Evolutionary conservation across 1,140 invertebrate species (phyloP), one percentile per base, ranked within the genome.

Genomic region (Tribolium madens): DNA sequence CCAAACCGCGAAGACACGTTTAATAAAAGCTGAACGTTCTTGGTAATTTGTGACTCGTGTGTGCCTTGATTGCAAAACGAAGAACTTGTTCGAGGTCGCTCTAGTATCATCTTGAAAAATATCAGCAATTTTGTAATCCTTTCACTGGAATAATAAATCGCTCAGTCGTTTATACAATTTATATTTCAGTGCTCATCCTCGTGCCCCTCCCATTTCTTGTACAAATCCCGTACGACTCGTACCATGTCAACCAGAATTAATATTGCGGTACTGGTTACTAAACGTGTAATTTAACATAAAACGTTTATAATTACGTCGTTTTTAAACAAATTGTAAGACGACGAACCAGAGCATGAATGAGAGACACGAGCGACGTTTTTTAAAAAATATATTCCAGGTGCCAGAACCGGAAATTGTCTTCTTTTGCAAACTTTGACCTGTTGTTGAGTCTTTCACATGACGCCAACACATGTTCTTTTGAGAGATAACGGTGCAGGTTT

Each of bases 391-490:
- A 26, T 3, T 64, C 57, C 57, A 64, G 57, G 57, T 64, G 57
- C n/a, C n/a, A 6, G 5, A n/a, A 71, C 70, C 70, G 70, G 70
- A 72, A 72, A 72, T 69, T 17, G 46, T 52, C 46, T 46, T 52
- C 46, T 72, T 48, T 72, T 52, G 70, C 70, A 48, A 72, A 72
- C 70, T 72, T 46, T 46, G 70, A 72, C 70, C 70, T 72, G 70
- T 72, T 72, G 13, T 17, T n/a, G 53, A 21, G 26, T 21, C 53
- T 60, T 60, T 60, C 53, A 60, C 15, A 26, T 60, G 21, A 64
- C 21, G 57, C 21, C 57, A 64, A 6, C 57, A 64, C 57, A 64
- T 64, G 57, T 64, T 21, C 57, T 12, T 12, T 26, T 2, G 2
- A 26, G 57, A 64, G 26, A 64, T 33, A 33, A 33, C 26, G 57